A percentile compares a stretch with the other conserved stretches of the same genome.
Conservation (phyloP, 1,140 invertebrate species). For the Drosophila sechellia region DNA sequence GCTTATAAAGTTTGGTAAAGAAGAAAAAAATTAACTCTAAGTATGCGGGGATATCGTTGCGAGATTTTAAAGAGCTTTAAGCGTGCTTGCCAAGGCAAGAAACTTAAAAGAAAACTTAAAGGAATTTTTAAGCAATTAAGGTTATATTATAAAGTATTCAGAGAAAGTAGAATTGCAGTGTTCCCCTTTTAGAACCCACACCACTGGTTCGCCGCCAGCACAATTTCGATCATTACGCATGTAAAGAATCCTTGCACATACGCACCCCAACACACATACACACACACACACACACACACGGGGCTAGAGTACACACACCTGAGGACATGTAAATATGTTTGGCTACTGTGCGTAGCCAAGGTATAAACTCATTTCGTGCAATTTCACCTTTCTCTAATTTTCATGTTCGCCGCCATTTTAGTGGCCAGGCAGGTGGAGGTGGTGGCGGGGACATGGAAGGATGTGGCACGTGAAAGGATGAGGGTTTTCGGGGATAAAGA, state of each 20-base stretch:
- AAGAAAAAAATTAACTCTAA: background rate
- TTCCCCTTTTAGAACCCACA: conserved; percentile 4
- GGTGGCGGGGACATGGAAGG: background rate
- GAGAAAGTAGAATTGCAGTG: too few relatives aligned
- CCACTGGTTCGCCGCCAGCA: conserved; percentile 15
- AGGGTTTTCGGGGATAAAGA: background rate
- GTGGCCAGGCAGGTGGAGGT: background rate
- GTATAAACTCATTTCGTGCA: conserved; percentile 69
- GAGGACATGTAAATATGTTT: conserved; percentile 62
- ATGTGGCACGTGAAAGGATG: conserved; percentile 8
- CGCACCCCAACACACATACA: conserved; percentile 2
- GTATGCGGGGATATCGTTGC: background rate
- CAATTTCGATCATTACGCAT: conserved; percentile 45
- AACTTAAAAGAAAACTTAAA: background rate
- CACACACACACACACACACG: conserved; percentile 8
- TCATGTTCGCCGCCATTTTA: conserved; percentile 63
- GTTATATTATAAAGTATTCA: background rate
- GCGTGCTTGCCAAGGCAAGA: background rate
- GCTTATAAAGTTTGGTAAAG: conserved; percentile 11
- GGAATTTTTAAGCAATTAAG: background rate
- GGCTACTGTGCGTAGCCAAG: conserved; percentile 46
- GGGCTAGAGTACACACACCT: conserved; percentile 20
- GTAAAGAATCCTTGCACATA: conserved; percentile 42
- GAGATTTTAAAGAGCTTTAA: background rate
- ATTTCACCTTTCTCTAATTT: conserved; percentile 75